Conservation (phyloP, 1,140 invertebrate genomes). For the Plutomurus gul region DNA sequence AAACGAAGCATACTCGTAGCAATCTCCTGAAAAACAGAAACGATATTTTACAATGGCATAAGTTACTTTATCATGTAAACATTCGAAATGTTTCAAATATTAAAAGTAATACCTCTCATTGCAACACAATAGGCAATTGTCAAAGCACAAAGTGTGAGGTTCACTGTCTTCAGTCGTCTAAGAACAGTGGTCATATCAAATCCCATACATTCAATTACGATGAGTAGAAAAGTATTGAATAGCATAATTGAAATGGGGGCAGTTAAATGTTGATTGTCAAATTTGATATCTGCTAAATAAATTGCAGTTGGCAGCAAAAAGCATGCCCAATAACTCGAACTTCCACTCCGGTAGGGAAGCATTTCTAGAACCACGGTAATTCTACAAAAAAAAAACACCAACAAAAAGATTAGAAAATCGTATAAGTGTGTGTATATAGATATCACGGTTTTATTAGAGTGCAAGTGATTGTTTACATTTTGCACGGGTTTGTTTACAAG, state of each 20-base stretch:
- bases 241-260: background rate
- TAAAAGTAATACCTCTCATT: background rate
- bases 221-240: conserved; percentile 27
- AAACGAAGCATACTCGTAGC: background rate
- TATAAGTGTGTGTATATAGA: too few relatives aligned
- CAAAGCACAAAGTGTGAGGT: background rate
- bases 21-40: conserved; percentile 11
- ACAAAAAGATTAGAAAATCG: too few relatives aligned
- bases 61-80: background rate
- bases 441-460: too few relatives aligned
- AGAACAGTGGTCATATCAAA: background rate
- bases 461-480: too few relatives aligned
- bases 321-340: conserved; percentile 35
- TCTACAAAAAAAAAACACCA: too few relatives aligned
- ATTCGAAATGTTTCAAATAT: background rate
- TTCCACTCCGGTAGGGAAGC: conserved; percentile 38
- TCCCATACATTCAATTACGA: background rate
- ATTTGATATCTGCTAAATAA: conserved; percentile 19
- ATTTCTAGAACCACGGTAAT: too few relatives aligned
- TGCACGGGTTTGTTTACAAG: too few relatives aligned
- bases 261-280: background rate
- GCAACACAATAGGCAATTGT: background rate
- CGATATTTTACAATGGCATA: background rate
- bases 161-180: background rate
- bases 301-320: conserved; percentile 43